Conservation (phyloP, 2,113 vertebrate species). For the Centropus unirufus region DNA sequence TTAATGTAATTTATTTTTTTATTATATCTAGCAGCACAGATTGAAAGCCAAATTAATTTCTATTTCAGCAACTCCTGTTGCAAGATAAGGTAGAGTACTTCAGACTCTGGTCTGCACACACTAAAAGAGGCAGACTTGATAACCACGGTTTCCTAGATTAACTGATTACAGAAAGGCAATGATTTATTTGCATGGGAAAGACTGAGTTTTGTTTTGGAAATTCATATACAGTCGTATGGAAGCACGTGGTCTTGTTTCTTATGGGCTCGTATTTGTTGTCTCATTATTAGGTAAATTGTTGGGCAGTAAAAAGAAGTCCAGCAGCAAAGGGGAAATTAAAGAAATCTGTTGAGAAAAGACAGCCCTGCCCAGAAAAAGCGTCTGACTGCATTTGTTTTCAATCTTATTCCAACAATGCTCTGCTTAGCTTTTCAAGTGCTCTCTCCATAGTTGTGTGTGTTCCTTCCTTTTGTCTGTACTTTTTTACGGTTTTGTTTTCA, state of each 20-base stretch:
- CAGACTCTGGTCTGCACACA: neutral
- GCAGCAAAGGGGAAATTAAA: constrained; percentile 53
- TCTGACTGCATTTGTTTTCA: constrained; percentile 48
- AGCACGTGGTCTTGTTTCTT: neutral
- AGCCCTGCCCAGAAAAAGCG: constrained; percentile 12
- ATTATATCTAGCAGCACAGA: neutral
- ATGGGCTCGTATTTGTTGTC: constrained; percentile 28
- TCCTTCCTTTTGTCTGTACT: neutral
- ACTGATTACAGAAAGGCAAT: neutral
- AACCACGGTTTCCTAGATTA: neutral
- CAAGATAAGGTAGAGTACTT: neutral
- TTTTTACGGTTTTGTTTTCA: neutral
- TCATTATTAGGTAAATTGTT: constrained; percentile 42
- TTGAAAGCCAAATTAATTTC: neutral
- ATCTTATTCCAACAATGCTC: neutral
- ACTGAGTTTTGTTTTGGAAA: neutral
- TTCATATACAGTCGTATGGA: neutral
- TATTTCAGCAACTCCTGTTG: neutral
- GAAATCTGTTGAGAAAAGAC: constrained; percentile 41
- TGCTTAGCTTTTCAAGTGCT: neutral
- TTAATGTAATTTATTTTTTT: neutral
- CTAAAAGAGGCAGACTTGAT: neutral
- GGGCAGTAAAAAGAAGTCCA: constrained; percentile 4
- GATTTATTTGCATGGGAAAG: neutral
- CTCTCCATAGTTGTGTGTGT: neutral